phyloP scores from a whole-genome alignment of 23 tunicate species.

The Styela clava region DNA sequence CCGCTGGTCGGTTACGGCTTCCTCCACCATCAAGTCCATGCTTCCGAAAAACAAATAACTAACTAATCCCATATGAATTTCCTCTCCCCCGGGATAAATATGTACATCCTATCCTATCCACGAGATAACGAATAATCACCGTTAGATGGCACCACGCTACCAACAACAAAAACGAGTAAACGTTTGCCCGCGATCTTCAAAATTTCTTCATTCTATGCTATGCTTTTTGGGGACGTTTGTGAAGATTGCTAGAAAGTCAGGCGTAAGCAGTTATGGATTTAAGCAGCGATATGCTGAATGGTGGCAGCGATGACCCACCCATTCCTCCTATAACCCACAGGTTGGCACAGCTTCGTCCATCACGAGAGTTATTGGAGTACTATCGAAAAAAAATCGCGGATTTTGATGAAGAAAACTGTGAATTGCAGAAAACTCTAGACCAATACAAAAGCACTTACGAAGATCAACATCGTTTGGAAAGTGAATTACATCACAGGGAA shows the following conservation, averaged over 20 bases:
- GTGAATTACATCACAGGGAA: constrained; percentile 82
- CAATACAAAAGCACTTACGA: constrained; percentile 69
- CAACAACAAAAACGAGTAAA: too few relatives aligned
- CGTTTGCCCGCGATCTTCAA: neutral
- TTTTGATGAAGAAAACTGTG: constrained; percentile 86
- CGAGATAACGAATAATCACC: too few relatives aligned
- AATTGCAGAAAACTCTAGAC: constrained; percentile 55
- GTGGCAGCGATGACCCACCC: constrained; percentile 40
- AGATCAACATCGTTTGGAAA: constrained; percentile 84
- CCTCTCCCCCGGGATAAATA: too few relatives aligned
- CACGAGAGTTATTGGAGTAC: constrained; percentile 88
- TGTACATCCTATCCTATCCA: too few relatives aligned
- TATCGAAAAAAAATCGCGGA: constrained; percentile 89
- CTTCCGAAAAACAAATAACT: too few relatives aligned
- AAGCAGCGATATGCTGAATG: neutral
- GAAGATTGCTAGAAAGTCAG: neutral
- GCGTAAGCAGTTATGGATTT: neutral
- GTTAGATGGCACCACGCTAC: too few relatives aligned
- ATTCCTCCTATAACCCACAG: constrained; percentile 82
- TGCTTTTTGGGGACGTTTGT: too few relatives aligned
- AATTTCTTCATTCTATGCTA: too few relatives aligned
- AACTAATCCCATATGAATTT: too few relatives aligned
- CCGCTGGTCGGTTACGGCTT: too few relatives aligned
- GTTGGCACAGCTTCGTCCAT: constrained; percentile 83
- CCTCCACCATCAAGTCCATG: too few relatives aligned